Percentiles rank a stretch among this genome's conserved stretches.
Evolutionary conservation across 2,888 invertebrate genomes (phyloP).

Genomic region (Eutolmus rufibarbis): DNA sequence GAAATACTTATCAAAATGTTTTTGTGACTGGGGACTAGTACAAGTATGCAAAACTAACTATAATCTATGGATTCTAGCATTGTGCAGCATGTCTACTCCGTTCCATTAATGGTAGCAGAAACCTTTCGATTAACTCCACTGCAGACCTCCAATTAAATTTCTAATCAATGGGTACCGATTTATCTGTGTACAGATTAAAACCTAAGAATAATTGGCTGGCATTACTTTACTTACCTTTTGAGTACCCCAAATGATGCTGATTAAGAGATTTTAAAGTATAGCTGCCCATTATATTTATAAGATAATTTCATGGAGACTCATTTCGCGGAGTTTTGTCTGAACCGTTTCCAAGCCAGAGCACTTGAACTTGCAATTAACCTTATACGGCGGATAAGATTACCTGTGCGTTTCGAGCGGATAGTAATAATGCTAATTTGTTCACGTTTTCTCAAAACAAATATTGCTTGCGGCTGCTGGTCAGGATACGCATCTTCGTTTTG

Average conservation of each 20-base stretch:
- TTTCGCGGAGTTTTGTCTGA: not conserved
- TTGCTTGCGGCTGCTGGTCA: not conserved
- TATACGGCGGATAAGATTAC: not conserved
- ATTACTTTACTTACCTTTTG: not conserved
- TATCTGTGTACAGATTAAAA: not conserved
- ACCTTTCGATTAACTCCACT: not conserved
- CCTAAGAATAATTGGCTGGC: not conserved
- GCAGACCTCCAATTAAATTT: not conserved
- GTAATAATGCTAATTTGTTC: conserved; percentile 7
- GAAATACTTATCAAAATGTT: not conserved
- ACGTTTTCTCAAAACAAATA: not conserved
- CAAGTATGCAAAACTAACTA: not conserved
- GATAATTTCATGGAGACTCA: not conserved
- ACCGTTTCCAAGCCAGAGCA: not conserved
- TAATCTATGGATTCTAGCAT: not conserved
- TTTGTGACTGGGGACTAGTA: not conserved
- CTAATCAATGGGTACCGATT: not conserved
- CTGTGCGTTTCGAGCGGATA: not conserved
- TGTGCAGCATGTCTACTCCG: not conserved
- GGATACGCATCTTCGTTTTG: not conserved
- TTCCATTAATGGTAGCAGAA: not conserved
- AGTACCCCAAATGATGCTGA: not conserved
- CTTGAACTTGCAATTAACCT: not conserved
- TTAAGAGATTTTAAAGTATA: not conserved
- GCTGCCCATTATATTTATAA: not conserved